Evolutionary conservation across 2,888 invertebrate genomes (phyloP).

Genomic region (Thysanoteuthis rhombus): DNA sequence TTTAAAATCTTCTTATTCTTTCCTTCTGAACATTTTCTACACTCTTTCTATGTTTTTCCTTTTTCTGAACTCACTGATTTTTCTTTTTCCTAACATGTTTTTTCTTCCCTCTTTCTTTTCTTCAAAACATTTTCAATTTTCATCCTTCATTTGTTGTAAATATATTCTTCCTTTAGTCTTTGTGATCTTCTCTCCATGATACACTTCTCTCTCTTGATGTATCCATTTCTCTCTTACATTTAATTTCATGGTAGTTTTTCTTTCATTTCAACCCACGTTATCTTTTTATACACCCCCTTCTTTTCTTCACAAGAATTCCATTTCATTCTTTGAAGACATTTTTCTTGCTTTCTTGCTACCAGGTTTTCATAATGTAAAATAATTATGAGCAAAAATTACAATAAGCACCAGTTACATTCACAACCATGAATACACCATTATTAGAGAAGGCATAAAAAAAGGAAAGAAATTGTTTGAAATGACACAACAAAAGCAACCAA

Average conservation of each 20-base stretch:
- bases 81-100: too few species aligned
- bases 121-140: too few species aligned
- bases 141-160: too few species aligned
- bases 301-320: background rate
- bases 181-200: too few species aligned
- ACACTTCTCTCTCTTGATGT: background rate
- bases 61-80: too few species aligned
- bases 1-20: too few species aligned
- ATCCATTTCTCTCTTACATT: background rate
- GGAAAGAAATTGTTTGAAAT: background rate
- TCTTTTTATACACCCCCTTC: background rate
- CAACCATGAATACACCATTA: background rate
- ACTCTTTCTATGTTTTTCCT: too few species aligned
- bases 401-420: background rate
- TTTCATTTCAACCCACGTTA: background rate
- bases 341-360: background rate
- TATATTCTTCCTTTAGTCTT: too few species aligned
- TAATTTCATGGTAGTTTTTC: background rate
- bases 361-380: background rate
- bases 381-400: background rate
- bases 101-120: too few species aligned
- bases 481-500: background rate
- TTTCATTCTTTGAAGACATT: background rate
- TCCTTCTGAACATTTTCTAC: too few species aligned
- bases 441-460: background rate